A percentile compares a stretch with the other conserved stretches of the same genome.
These are phyloP conservation scores for Coleophora deauratella DNA, from an alignment of 2,888 invertebrate species.

Conservation along the genomic window DNA sequence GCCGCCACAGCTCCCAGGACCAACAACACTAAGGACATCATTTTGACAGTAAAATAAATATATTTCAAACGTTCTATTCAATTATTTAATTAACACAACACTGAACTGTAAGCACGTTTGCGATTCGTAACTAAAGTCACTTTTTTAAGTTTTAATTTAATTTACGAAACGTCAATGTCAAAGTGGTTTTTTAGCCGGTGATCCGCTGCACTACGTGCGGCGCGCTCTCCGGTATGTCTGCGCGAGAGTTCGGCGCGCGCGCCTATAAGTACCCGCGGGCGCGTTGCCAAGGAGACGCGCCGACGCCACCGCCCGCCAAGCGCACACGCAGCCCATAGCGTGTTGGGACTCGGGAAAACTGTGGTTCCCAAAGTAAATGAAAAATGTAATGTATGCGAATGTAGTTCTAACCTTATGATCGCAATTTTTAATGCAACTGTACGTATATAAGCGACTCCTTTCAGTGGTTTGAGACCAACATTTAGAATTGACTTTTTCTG, in stretches of 20 bases:
- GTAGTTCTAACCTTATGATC: too few relatives aligned
- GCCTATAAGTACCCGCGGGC: conserved; percentile 46
- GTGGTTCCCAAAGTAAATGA: too few relatives aligned
- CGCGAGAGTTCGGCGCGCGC: conserved; percentile 30
- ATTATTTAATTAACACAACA: too few relatives aligned
- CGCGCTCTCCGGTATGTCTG: conserved; percentile 67
- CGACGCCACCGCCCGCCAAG: conserved; percentile 53
- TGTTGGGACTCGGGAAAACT: too few relatives aligned
- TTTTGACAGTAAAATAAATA: conserved; percentile 34
- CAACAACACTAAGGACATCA: conserved; percentile 71
- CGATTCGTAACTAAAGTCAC: conserved; percentile 72
- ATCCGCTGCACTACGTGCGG: conserved; percentile 68
- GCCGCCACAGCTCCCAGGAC: conserved; percentile 61
- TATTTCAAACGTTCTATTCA: conserved; percentile 25
- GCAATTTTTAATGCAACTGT: too few relatives aligned
- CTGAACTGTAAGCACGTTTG: conserved; percentile 37
- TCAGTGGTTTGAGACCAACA: too few relatives aligned
- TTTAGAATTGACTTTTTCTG: too few relatives aligned
- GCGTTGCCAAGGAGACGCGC: conserved; percentile 59
- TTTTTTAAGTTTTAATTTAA: too few relatives aligned
- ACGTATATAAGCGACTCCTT: too few relatives aligned
- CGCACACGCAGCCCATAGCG: conserved; percentile 25
- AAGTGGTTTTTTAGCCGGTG: conserved; percentile 50
- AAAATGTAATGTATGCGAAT: too few relatives aligned
- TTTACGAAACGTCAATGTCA: conserved; percentile 70